These are phyloP conservation scores for Protobothrops flavoviridis DNA, from an alignment of 2,113 vertebrate genomes.

Conservation along the genomic window DNA sequence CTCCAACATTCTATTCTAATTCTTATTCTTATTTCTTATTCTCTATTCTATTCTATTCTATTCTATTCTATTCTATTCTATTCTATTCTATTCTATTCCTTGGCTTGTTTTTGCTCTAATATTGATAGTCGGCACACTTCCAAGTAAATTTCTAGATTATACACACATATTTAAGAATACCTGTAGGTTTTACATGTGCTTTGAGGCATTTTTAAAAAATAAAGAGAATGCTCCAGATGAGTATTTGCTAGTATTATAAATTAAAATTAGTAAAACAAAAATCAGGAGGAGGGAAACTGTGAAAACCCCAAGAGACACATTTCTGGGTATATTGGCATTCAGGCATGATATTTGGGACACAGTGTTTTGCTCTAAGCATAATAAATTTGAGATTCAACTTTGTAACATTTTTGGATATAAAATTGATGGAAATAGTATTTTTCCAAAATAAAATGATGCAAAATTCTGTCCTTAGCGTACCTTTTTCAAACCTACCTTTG, in stretches of 20 bases:
- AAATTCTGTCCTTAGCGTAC: background rate
- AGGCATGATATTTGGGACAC: background rate
- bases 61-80: too few species aligned
- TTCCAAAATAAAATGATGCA: background rate
- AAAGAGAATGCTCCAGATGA: background rate
- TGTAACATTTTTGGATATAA: background rate
- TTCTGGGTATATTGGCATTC: background rate
- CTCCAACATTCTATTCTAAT: too few species aligned
- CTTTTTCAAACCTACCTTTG: background rate
- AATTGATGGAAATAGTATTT: background rate
- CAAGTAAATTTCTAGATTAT: background rate
- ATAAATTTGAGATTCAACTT: background rate
- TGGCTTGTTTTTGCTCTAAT: background rate
- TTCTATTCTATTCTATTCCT: background rate
- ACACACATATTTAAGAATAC: background rate
- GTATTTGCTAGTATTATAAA: background rate
- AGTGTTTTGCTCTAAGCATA: background rate
- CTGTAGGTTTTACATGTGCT: background rate
- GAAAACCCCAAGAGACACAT: background rate
- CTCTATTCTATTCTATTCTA: too few species aligned
- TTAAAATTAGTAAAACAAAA: background rate
- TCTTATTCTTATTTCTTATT: too few species aligned
- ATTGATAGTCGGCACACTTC: background rate
- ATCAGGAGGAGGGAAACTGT: background rate
- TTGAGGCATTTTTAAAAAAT: background rate